Evolutionary conservation across 2,888 invertebrate species (phyloP), one percentile per base, ranked within the genome.

Genomic region (Leptarthrus brevirostris): DNA sequence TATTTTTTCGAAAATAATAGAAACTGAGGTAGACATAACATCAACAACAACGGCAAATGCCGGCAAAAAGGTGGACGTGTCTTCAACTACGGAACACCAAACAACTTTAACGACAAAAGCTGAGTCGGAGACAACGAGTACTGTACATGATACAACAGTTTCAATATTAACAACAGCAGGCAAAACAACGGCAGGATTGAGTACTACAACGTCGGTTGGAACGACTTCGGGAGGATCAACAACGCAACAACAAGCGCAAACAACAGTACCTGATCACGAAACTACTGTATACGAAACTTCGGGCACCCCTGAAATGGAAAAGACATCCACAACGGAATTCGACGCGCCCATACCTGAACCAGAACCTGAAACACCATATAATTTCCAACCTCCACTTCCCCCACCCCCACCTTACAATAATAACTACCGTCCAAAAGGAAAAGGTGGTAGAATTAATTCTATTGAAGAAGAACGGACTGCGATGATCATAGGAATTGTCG

Each of bases 401-500:
- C 80, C 78, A 34, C 81, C 83, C 75, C 81, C 81, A 56, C 79
- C 81, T 18, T 81, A 82, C 77, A 81, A 81, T 61, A 84, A 83
- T 75, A 83, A 81, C 77, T 82, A 83, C 75, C 80, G 81, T 6
- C 64, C 64, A 53, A 66, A 64, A 40, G 54, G 66, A 26, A 83
- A 82, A 72, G 83, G 86, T 74, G 87, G 88, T 75, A 83, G 89
- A 76, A 89, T 90, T 77, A 90, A 87, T 74, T 90, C 91, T 10
- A 91, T 91, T 79, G 90, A 90, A 70, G 91, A 91, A 36, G 92
- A 92, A 80, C 90, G 90, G 80, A 90, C 91, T 0, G 92, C 93
- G 3, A 87, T 95, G 80, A 92, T 95, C 74, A 93, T 95, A 74
- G 93, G 94, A 77, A 95, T 97, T 78, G 95, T 96, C 75, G 96